Evolutionary conservation across 2,888 invertebrate genomes (phyloP), one percentile per base, ranked within the genome.

Genomic region (Perizoma affinitatum): DNA sequence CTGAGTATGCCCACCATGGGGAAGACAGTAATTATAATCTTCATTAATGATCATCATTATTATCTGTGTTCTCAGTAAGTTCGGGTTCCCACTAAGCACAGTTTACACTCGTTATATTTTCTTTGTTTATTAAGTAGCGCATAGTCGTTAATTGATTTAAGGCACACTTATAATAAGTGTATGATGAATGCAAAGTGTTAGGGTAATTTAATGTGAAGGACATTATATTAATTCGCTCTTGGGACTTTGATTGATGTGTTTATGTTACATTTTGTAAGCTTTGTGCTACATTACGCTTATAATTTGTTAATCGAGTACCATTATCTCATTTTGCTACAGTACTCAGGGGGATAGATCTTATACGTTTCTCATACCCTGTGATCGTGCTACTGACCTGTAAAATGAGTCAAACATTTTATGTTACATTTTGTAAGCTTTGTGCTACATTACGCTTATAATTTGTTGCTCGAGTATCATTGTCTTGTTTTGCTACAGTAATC

Each of bases 241-340:
- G 51, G 44, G 22, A 34, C 43, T 34, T 47, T 63, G 63, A 63
- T 58, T 55, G 11, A 55, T 53, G 44, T 44, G 42, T 54, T 54
- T 47, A 55, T 5, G 7, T 51, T 33, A n/a, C n/a, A n/a, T 9
- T 51, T 42, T 51, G 10, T 40, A 11, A 42, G 34, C 10, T 22
- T n/a, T 42, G 34, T 42, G 9, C n/a, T n/a, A n/a, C n/a, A n/a
- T n/a, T n/a, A n/a, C n/a, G n/a, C 40, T 49, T 22, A 22, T 22
- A 22, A 22, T 22, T 22, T 22, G 22, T 2, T 22, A 3, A 2
- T 22, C 22, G 22, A 22, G 22, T 22, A 3, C 22, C 22, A 22
- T 3, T 22, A 3, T 22, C 22, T 22, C 22, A 22, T 22, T 22
- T 22, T 22, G 22, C 22, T 22, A 22, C 1, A 22, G 22, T 22